Percentiles rank a stretch among this genome's conserved stretches.
These are phyloP conservation scores for Steatornis caripensis DNA, from an alignment of 2,113 vertebrate genomes.

Conservation along the genomic window DNA sequence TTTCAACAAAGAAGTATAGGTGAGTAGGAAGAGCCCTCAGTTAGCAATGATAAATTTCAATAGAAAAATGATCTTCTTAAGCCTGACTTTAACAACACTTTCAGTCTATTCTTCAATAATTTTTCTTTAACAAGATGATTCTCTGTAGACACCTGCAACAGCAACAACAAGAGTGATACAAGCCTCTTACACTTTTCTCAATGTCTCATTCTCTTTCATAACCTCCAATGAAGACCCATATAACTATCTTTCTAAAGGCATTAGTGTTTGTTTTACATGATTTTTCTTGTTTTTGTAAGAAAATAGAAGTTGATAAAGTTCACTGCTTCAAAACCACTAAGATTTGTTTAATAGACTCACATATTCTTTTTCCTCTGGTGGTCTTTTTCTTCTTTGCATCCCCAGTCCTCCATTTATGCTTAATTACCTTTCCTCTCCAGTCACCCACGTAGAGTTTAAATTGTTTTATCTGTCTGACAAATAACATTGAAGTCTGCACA, in stretches of 20 bases:
- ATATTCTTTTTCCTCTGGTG: background rate
- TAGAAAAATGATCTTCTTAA: background rate
- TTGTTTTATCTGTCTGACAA: background rate
- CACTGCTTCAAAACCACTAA: background rate
- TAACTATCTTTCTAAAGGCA: background rate
- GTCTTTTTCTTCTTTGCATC: background rate
- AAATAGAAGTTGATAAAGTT: background rate
- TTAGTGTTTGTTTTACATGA: background rate
- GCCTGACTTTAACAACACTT: background rate
- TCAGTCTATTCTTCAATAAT: background rate
- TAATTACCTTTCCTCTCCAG: background rate
- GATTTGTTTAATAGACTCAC: background rate
- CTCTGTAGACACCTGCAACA: background rate
- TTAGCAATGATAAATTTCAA: background rate
- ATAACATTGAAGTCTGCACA: background rate
- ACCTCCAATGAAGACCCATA: background rate
- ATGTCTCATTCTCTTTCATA: background rate
- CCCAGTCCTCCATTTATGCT: background rate
- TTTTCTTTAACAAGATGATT: background rate
- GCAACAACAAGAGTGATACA: background rate
- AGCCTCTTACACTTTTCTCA: background rate
- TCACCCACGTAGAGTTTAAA: background rate
- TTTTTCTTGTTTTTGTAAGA: background rate
- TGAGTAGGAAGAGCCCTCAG: background rate
- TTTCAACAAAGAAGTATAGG: background rate